These are phyloP conservation scores for Equus przewalskii DNA, from an alignment of 2,113 vertebrate species.

Conservation along the genomic window DNA sequence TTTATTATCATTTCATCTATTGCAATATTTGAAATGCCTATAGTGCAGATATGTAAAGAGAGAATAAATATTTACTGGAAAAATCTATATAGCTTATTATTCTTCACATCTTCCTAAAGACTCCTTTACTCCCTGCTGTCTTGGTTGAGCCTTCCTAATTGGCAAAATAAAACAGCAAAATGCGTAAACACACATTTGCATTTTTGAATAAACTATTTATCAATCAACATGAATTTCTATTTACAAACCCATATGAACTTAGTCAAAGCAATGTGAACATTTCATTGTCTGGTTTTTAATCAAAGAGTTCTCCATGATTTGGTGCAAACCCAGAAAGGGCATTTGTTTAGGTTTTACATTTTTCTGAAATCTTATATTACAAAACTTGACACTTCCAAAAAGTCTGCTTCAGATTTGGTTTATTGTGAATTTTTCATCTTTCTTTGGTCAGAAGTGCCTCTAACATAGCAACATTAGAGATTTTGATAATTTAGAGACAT, in stretches of 20 bases:
- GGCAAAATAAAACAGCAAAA: background rate
- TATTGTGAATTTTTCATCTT: background rate
- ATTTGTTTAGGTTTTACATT: background rate
- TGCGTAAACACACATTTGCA: background rate
- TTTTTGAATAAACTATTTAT: background rate
- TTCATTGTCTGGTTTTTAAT: background rate
- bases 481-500: background rate
- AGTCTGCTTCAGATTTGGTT: background rate
- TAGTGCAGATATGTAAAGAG: background rate
- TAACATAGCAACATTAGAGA: background rate
- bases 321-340: background rate
- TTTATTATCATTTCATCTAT: slow-evolving; percentile 60
- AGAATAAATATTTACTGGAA: background rate
- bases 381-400: background rate
- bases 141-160: slow-evolving; percentile 10
- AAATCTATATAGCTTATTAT: background rate
- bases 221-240: background rate
- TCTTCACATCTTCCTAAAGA: background rate
- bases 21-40: slow-evolving; percentile 48
- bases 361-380: background rate
- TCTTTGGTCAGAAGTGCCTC: background rate
- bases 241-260: background rate
- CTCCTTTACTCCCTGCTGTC: background rate
- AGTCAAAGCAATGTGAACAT: background rate
- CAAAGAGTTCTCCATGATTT: background rate